Conservation (phyloP, 2,113 vertebrate genomes). For the Prochilodus magdalenae region DNA sequence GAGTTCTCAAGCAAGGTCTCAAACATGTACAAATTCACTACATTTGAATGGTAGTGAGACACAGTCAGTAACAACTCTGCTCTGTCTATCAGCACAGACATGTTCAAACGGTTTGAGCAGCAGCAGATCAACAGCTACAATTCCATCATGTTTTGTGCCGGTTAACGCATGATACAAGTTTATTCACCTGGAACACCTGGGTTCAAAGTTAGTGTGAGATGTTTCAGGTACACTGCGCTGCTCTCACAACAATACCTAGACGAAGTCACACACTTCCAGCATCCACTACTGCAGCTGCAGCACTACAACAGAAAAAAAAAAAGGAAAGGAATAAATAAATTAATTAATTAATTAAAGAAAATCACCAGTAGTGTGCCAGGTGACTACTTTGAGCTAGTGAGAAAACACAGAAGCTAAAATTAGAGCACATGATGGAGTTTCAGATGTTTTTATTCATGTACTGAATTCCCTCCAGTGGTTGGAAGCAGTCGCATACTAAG, state of each 20-base stretch:
- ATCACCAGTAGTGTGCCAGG: neutral
- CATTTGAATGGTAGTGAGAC: too few species aligned
- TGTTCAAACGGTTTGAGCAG: too few species aligned
- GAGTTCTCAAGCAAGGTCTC: too few species aligned
- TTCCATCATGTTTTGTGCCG: neutral
- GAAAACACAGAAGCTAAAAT: neutral
- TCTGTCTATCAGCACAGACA: too few species aligned
- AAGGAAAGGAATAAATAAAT: too few species aligned
- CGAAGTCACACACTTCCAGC: neutral
- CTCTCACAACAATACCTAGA: neutral
- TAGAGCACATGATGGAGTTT: neutral
- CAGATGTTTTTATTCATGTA: neutral
- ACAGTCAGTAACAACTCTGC: too few species aligned
- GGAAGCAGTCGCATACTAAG: neutral
- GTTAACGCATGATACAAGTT: slow-evolving; percentile 2
- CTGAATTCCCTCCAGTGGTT: neutral
- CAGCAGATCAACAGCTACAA: too few species aligned
- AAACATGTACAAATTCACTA: too few species aligned
- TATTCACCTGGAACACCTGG: neutral
- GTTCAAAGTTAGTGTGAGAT: neutral
- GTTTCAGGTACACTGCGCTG: neutral
- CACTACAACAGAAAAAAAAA: neutral
- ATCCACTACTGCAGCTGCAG: neutral
- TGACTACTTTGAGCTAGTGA: neutral
- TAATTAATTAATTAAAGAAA: too few species aligned